A percentile compares a stretch with the other conserved stretches of the same genome.
Evolutionary conservation across 1,140 invertebrate species (phyloP).

Genomic region (Schlechtendalia chinensis): DNA sequence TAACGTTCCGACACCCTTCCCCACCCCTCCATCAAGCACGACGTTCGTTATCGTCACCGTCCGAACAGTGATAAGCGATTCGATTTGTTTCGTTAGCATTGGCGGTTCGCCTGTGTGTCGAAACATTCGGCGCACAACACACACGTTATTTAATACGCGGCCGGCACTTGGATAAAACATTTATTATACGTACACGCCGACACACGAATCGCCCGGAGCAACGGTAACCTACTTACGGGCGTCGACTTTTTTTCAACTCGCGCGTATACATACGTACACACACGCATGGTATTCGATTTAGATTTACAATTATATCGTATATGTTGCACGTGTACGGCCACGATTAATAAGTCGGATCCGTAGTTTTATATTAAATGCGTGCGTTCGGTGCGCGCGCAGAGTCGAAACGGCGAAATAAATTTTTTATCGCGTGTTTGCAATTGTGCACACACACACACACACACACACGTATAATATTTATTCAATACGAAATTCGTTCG

Average conservation of each 20-base stretch:
- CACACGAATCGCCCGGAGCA: conserved; percentile 42
- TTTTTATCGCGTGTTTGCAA: no score
- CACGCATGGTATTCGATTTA: neutral
- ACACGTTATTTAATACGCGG: neutral
- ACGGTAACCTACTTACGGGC: conserved; percentile 47
- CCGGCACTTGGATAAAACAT: conserved; percentile 25
- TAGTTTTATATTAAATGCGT: neutral
- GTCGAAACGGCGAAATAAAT: no score
- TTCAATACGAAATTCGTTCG: no score
- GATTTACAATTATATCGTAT: conserved; percentile 2
- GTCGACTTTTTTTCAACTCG: conserved; percentile 34
- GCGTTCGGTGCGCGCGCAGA: neutral
- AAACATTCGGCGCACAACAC: conserved; percentile 6
- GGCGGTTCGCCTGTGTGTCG: neutral
- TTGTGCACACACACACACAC: no score
- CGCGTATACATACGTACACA: neutral
- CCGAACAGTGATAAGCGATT: conserved; percentile 23
- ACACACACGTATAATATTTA: no score
- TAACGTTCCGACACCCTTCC: no score
- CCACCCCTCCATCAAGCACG: no score
- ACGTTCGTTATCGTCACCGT: no score
- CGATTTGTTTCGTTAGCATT: conserved; percentile 6
- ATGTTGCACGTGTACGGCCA: neutral
- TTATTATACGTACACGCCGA: conserved; percentile 15
- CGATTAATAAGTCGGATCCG: neutral